These are phyloP conservation scores for Drosophila nigricruria DNA, from an alignment of 2,888 invertebrate species.

Conservation along the genomic window DNA sequence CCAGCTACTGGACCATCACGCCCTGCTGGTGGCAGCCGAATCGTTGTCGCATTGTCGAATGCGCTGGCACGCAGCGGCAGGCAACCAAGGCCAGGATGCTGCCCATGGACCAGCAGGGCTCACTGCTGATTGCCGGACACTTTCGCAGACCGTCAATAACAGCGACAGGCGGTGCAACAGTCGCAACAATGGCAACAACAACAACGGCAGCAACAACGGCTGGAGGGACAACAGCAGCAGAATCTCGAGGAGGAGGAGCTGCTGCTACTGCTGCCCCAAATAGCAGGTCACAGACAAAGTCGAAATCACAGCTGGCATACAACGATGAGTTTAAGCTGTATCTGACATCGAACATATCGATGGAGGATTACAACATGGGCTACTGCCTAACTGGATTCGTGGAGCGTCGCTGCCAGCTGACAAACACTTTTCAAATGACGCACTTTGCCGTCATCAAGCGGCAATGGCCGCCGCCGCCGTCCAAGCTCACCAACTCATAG, in stretches of 20 bases:
- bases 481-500: constrained; percentile 76
- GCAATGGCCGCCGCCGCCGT: constrained; percentile 86
- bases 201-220: constrained; percentile 22
- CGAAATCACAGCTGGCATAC: constrained; percentile 57
- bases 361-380: constrained; percentile 95
- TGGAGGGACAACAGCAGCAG: constrained; percentile 1
- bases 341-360: constrained; percentile 93
- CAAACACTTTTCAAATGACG: constrained; percentile 93
- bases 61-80: constrained; percentile 87
- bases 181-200: constrained; percentile 30
- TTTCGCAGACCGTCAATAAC: constrained; percentile 71
- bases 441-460: constrained; percentile 95
- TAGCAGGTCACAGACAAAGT: constrained; percentile 39
- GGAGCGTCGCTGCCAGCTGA: constrained; percentile 91
- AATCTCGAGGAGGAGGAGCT: constrained; percentile 6
- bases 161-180: constrained; percentile 30
- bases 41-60: constrained; percentile 93
- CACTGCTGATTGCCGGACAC: constrained; percentile 92
- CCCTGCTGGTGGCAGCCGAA: constrained; percentile 95
- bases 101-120: constrained; percentile 90
- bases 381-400: constrained; percentile 95
- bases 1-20: constrained; percentile 94
- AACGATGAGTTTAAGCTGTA: constrained; percentile 91
- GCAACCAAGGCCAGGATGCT: constrained; percentile 93
- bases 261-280: constrained; percentile 6